These are phyloP conservation scores for Sylvilagus bachmani DNA, from an alignment of 2,113 vertebrate species.

Conservation along the genomic window DNA sequence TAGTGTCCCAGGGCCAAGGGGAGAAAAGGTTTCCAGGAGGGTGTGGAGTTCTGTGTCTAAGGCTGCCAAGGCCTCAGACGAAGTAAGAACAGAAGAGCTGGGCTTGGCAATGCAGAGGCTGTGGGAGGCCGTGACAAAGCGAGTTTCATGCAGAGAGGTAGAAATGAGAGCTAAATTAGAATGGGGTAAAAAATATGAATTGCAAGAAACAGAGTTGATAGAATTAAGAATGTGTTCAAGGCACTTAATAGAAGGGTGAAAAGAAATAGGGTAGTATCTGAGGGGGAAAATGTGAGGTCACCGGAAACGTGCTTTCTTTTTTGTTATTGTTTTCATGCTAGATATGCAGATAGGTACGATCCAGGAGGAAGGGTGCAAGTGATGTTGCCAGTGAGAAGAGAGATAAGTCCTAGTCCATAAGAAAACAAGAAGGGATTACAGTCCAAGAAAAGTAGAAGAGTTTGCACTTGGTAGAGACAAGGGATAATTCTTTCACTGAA, in stretches of 20 bases:
- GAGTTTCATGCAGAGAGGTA: background rate
- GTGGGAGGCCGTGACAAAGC: constrained; percentile 11
- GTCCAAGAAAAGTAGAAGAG: background rate
- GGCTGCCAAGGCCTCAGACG: background rate
- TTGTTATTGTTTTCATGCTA: background rate
- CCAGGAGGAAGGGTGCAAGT: background rate
- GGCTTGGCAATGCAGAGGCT: background rate
- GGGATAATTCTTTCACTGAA: background rate
- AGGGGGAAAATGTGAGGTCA: background rate
- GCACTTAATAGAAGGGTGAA: background rate
- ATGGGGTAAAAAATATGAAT: background rate
- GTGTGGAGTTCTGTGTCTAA: background rate
- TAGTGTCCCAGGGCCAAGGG: background rate
- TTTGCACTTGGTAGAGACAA: background rate
- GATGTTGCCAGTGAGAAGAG: background rate
- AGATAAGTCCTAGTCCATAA: background rate
- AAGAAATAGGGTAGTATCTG: background rate
- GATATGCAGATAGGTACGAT: background rate
- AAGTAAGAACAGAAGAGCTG: background rate
- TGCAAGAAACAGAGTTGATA: background rate
- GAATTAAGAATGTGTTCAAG: background rate
- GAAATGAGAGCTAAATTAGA: constrained; percentile 1
- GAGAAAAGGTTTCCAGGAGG: background rate
- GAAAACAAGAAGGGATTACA: constrained; percentile 1
- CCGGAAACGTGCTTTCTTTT: background rate